phyloP scores from a whole-genome alignment of 2,113 vertebrate species.

The Corydoras maculifer region DNA sequence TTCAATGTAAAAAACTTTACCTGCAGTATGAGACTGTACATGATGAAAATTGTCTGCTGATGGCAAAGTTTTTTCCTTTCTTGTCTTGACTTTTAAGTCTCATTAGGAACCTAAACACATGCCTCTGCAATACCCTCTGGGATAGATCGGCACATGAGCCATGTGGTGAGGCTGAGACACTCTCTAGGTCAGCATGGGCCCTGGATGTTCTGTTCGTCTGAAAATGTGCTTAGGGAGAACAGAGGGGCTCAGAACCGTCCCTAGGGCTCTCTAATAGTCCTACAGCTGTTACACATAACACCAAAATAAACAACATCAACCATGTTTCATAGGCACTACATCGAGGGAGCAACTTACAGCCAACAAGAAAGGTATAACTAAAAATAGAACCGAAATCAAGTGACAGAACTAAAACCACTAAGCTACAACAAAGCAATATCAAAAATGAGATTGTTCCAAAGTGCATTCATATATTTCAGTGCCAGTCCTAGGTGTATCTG shows the following conservation, averaged over 20 bases:
- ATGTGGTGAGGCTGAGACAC: slow-evolving; percentile 13
- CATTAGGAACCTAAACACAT: background rate
- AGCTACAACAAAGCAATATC: no score
- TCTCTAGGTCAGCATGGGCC: slow-evolving; percentile 1
- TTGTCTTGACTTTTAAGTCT: background rate
- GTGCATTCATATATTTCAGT: no score
- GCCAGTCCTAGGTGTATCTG: no score
- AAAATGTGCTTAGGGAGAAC: background rate
- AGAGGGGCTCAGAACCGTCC: background rate
- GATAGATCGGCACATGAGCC: background rate
- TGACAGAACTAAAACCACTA: no score
- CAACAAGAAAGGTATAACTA: no score
- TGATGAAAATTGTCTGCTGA: background rate
- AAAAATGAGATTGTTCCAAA: no score
- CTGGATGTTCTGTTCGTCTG: background rate
- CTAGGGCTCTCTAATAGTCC: background rate
- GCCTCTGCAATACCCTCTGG: background rate
- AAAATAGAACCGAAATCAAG: no score
- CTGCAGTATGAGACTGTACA: background rate
- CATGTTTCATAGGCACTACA: no score
- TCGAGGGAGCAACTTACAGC: no score
- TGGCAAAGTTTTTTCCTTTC: background rate
- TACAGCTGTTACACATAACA: background rate
- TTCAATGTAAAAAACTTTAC: background rate
- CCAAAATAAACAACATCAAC: no score